These are phyloP conservation scores for Oreochromis tanganicae DNA, from an alignment of 2,113 vertebrate species.

Conservation along the genomic window DNA sequence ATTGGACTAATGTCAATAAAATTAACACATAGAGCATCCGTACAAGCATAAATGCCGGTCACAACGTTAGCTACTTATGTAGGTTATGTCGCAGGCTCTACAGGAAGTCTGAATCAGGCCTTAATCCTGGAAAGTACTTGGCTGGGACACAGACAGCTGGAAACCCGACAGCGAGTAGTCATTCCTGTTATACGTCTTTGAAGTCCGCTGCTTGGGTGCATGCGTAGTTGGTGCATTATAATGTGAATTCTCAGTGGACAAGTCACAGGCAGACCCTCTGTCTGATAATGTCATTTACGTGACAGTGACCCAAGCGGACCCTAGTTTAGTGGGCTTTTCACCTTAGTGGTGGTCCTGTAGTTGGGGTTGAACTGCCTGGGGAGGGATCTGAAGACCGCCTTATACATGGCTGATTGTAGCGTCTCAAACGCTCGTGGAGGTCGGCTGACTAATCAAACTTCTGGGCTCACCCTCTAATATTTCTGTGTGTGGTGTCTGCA, in stretches of 20 bases:
- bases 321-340: neutral
- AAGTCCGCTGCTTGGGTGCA: neutral
- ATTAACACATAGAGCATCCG: neutral
- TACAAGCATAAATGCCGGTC: neutral
- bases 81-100: neutral
- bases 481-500: neutral
- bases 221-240: neutral
- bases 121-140: neutral
- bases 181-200: too few relatives aligned
- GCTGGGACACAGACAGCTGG: neutral
- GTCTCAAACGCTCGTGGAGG: neutral
- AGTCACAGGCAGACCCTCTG: neutral
- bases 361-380: neutral
- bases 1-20: neutral
- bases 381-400: neutral
- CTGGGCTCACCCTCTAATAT: neutral
- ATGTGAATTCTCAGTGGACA: neutral
- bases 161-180: neutral
- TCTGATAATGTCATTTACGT: neutral
- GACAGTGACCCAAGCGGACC: rapidly evolving
- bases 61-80: neutral
- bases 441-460: rapidly evolving
- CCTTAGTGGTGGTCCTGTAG: neutral
- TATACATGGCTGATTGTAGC: neutral
- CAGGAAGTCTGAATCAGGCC: neutral